Percentiles rank a stretch among this genome's conserved stretches.
phyloP scores from a whole-genome alignment of 1,140 invertebrate species.

The Ceratina australensis region DNA sequence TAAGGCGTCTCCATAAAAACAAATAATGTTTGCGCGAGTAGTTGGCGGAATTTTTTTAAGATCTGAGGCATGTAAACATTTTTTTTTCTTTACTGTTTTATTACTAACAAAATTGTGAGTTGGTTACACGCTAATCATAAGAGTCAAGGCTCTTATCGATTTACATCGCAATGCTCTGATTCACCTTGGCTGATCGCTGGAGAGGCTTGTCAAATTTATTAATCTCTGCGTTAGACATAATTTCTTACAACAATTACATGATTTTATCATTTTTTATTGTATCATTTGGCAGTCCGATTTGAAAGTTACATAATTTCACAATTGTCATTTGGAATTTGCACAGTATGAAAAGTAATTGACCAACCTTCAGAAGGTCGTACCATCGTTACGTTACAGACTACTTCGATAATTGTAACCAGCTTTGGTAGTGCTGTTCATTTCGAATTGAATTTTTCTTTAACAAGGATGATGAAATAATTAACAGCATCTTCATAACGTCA shows the following conservation, averaged over 20 bases:
- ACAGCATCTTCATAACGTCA: conserved; percentile 8
- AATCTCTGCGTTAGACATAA: too few species aligned
- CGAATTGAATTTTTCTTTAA: neutral
- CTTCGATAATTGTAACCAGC: too few species aligned
- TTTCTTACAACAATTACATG: too few species aligned
- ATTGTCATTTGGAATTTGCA: neutral
- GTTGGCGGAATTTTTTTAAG: too few species aligned
- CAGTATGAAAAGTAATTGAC: neutral
- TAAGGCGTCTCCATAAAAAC: too few species aligned
- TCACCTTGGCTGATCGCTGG: neutral
- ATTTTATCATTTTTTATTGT: too few species aligned
- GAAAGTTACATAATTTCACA: neutral
- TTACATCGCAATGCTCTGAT: neutral
- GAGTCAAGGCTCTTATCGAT: neutral
- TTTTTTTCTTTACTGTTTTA: neutral
- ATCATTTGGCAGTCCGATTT: too few species aligned
- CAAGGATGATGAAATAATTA: neutral
- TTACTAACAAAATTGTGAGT: neutral
- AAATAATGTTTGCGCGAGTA: too few species aligned
- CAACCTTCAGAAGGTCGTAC: too few species aligned
- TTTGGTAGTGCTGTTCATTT: neutral
- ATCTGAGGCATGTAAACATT: too few species aligned
- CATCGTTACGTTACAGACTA: too few species aligned
- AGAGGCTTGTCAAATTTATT: neutral
- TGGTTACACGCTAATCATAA: neutral